A percentile compares a stretch with the other conserved stretches of the same genome.
phyloP scores from a whole-genome alignment of 2,113 vertebrate species.

The Spea multiplicata region DNA sequence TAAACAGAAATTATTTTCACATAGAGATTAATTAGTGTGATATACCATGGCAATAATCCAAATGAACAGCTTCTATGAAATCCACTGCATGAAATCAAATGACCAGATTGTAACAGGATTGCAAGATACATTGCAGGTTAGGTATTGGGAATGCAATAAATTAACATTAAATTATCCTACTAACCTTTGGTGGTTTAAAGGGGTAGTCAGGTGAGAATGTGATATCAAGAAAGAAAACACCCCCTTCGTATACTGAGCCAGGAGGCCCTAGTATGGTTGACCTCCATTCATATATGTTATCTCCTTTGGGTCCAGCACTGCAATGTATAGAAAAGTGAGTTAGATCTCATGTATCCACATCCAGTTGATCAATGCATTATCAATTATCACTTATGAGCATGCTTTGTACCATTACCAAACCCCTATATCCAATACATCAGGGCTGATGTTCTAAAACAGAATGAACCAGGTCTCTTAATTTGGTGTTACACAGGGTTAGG shows the following conservation, averaged over 20 bases:
- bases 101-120: conserved; percentile 11
- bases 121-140: neutral
- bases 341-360: neutral
- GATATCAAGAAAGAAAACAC: conserved; percentile 98
- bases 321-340: conserved; percentile 60
- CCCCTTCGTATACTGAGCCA: conserved; percentile 97
- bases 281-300: conserved; percentile 99
- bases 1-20: too few relatives aligned
- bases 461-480: too few relatives aligned
- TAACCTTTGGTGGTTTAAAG: conserved; percentile 98
- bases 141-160: conserved; percentile 30
- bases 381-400: too few relatives aligned
- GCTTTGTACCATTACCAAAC: too few relatives aligned
- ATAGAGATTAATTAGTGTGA: too few relatives aligned
- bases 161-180: conserved; percentile 54
- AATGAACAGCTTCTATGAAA: neutral
- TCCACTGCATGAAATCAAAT: neutral
- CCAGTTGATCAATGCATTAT: too few relatives aligned
- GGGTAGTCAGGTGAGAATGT: conserved; percentile 98
- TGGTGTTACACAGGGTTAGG: too few relatives aligned
- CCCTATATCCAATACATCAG: too few relatives aligned
- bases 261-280: conserved; percentile 97
- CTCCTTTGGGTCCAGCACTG: conserved; percentile 97
- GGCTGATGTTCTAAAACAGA: too few relatives aligned
- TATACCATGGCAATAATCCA: too few relatives aligned